Percentiles rank a stretch among this genome's conserved stretches.
Evolutionary conservation across 2,113 vertebrate genomes (phyloP).

Genomic region (Pachypanchax playfairii): DNA sequence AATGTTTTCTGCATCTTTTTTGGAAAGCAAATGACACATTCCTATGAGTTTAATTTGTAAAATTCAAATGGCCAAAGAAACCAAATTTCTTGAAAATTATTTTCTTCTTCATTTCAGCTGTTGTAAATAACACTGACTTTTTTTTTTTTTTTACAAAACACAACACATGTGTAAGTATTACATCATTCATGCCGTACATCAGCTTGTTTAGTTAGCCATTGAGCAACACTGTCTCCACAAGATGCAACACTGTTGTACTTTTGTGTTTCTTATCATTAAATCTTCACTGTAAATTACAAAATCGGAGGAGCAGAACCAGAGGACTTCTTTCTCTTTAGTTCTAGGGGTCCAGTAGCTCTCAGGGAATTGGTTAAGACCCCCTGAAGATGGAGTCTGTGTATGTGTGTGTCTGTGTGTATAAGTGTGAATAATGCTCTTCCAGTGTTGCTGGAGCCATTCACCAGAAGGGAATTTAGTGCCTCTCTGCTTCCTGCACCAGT

Average conservation of each 20-base stretch:
- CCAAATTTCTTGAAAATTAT: not conserved
- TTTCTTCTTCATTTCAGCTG: not conserved
- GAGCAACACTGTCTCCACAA: slow-evolving; percentile 18
- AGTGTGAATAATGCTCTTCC: slow-evolving; percentile 14
- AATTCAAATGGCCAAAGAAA: not conserved
- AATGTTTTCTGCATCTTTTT: too few relatives aligned
- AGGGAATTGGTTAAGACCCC: slow-evolving; percentile 27
- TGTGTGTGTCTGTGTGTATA: not conserved
- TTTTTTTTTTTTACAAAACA: not conserved
- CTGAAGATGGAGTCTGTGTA: slow-evolving; percentile 4
- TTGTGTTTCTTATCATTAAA: slow-evolving; percentile 22
- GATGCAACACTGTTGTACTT: slow-evolving; percentile 10
- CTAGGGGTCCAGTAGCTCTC: slow-evolving; percentile 48
- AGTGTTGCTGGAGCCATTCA: slow-evolving; percentile 58
- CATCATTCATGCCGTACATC: not conserved
- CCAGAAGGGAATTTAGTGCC: slow-evolving; percentile 45
- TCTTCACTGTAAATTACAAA: slow-evolving; percentile 54
- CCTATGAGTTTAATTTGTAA: too few relatives aligned
- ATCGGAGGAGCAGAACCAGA: slow-evolving; percentile 31
- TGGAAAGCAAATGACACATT: too few relatives aligned
- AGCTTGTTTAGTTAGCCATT: slow-evolving; percentile 8
- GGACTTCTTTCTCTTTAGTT: slow-evolving; percentile 24
- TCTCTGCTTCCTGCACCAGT: slow-evolving; percentile 60
- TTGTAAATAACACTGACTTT: not conserved
- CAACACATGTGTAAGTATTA: not conserved